Percentiles rank a stretch among this genome's conserved stretches.
phyloP scores from a whole-genome alignment of 2,888 invertebrate species.

The Clepsis dumicolana region DNA sequence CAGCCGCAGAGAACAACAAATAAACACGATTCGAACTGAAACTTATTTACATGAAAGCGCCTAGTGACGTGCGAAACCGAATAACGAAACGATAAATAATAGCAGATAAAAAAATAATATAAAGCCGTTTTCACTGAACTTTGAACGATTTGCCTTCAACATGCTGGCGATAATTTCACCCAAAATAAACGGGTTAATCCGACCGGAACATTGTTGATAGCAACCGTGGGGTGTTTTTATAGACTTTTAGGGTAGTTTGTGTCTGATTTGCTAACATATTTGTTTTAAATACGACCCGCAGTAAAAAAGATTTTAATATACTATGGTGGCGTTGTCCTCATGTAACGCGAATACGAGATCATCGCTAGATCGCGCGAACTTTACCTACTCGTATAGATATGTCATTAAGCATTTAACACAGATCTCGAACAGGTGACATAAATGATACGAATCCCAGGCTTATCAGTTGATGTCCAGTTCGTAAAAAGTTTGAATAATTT shows the following conservation, averaged over 20 bases:
- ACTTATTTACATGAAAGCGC: slow-evolving; percentile 28
- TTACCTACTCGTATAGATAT: too few relatives aligned
- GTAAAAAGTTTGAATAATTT: too few relatives aligned
- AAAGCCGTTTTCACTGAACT: slow-evolving; percentile 40
- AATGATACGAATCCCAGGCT: too few relatives aligned
- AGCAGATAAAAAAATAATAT: slow-evolving; percentile 48
- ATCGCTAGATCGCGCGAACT: too few relatives aligned
- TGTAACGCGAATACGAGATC: too few relatives aligned
- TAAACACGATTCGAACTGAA: slow-evolving; percentile 15
- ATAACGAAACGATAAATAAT: slow-evolving; percentile 38
- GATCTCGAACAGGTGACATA: too few relatives aligned
- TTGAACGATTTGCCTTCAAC: slow-evolving; percentile 39
- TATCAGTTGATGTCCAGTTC: too few relatives aligned
- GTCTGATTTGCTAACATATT: background rate
- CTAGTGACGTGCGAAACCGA: slow-evolving; percentile 23
- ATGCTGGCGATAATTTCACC: slow-evolving; percentile 41
- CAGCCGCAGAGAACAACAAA: background rate
- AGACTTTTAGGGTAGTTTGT: background rate
- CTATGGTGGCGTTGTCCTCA: too few relatives aligned
- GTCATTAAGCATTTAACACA: too few relatives aligned
- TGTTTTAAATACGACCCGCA: too few relatives aligned
- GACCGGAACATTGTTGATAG: slow-evolving; percentile 70
- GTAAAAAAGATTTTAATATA: too few relatives aligned
- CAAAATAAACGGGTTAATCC: slow-evolving; percentile 61
- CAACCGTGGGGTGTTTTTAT: slow-evolving; percentile 48